Conservation (phyloP, 2,888 invertebrate genomes). For the Eurytoma californica region DNA sequence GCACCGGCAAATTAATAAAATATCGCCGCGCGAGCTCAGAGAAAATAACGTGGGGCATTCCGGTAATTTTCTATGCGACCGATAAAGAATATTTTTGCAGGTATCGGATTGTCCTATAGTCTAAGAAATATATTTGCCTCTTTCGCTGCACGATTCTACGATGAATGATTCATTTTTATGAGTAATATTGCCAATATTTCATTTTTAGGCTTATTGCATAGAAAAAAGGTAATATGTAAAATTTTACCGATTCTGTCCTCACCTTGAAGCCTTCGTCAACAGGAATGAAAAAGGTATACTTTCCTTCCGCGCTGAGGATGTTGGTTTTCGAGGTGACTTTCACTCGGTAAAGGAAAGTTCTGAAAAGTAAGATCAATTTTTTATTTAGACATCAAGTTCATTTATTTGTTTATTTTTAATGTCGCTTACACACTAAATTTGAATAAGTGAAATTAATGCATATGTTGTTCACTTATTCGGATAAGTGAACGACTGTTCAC, state of each 20-base stretch:
- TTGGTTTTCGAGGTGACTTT: slow-evolving; percentile 83
- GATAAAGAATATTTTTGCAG: background rate
- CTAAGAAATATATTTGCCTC: too few species aligned
- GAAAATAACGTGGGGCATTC: background rate
- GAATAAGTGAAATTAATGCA: too few species aligned
- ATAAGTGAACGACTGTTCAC: too few species aligned
- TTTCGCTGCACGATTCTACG: too few species aligned
- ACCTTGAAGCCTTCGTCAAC: slow-evolving; percentile 94
- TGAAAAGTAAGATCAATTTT: slow-evolving; percentile 70
- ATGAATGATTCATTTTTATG: too few species aligned
- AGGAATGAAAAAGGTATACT: slow-evolving; percentile 93
- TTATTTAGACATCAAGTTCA: background rate
- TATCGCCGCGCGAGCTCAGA: background rate
- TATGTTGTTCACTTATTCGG: too few species aligned
- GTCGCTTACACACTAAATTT: too few species aligned
- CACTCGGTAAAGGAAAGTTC: slow-evolving; percentile 86
- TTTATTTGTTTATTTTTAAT: background rate
- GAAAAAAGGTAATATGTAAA: too few species aligned
- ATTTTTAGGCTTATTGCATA: too few species aligned
- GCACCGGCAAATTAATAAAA: slow-evolving; percentile 21
- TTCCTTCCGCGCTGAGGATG: slow-evolving; percentile 86
- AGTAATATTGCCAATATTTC: too few species aligned
- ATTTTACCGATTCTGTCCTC: slow-evolving; percentile 60
- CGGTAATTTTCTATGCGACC: background rate
- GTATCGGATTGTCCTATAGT: too few species aligned